Evolutionary conservation across 1,140 invertebrate species (phyloP).

Genomic region (Drosophila lacertosa): DNA sequence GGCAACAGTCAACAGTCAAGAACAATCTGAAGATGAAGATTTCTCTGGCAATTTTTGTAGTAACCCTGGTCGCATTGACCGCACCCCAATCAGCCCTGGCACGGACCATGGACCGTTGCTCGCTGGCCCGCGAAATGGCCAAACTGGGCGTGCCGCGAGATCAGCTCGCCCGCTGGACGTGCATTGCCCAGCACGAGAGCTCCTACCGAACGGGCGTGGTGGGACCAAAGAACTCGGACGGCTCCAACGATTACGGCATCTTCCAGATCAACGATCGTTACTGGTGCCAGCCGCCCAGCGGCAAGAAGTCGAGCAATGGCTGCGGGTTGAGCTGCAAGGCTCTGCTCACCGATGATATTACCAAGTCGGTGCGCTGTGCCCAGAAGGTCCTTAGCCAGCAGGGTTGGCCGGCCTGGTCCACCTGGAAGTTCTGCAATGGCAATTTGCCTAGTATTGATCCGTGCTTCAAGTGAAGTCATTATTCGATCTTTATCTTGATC

Average conservation of each 20-base stretch:
- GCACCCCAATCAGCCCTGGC: conserved; percentile 11
- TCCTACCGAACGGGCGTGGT: conserved; percentile 46
- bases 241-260: conserved; percentile 64
- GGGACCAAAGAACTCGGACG: conserved; percentile 53
- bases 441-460: conserved; percentile 58
- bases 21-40: conserved; percentile 26
- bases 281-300: conserved; percentile 59
- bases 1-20: conserved; percentile 28
- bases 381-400: conserved; percentile 46
- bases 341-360: conserved; percentile 47
- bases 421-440: conserved; percentile 62
- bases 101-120: conserved; percentile 50
- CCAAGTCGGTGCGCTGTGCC: conserved; percentile 52
- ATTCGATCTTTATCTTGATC: too few species aligned
- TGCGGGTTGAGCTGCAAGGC: conserved; percentile 47
- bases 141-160: conserved; percentile 40
- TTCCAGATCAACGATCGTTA: conserved; percentile 73
- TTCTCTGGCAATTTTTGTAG: background rate
- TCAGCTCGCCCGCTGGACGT: conserved; percentile 49
- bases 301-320: conserved; percentile 41
- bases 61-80: conserved; percentile 24
- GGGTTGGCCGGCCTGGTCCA: conserved; percentile 64
- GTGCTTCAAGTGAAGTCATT: conserved; percentile 59
- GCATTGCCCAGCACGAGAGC: conserved; percentile 58
- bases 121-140: conserved; percentile 52